A percentile compares a stretch with the other conserved stretches of the same genome.
Conservation (phyloP, 2,113 vertebrate species). For the Odocoileus hemionus region DNA sequence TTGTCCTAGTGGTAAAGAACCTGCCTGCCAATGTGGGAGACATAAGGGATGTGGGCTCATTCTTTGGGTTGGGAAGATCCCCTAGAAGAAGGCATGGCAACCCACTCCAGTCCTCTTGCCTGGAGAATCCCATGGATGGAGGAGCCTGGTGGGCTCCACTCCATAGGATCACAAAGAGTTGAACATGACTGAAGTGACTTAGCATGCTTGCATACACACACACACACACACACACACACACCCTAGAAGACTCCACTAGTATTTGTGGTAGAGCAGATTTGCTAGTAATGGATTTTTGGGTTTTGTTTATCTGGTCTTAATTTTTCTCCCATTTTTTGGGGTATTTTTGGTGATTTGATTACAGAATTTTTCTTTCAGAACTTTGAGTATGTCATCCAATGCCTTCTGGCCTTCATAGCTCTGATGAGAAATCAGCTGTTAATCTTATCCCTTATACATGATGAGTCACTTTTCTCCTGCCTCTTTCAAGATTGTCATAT, state of each 20-base stretch:
- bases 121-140: neutral
- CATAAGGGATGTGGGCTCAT: neutral
- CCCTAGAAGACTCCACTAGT: neutral
- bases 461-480: neutral
- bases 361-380: neutral
- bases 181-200: neutral
- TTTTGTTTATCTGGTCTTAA: neutral
- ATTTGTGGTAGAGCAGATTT: neutral
- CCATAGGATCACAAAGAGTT: neutral
- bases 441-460: neutral
- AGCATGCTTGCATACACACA: neutral
- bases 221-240: too few species aligned
- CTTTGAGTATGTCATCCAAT: neutral
- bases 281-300: neutral
- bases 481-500: neutral
- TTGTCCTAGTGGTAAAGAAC: neutral
- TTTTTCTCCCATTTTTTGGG: neutral
- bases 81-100: neutral
- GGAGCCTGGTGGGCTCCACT: neutral
- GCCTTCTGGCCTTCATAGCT: neutral
- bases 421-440: neutral
- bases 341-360: neutral
- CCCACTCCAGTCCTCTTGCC: neutral
- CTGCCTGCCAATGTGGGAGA: neutral
- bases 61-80: neutral